Evolutionary conservation across 2,888 invertebrate genomes (phyloP).

Genomic region (Diplazon laetatorius): DNA sequence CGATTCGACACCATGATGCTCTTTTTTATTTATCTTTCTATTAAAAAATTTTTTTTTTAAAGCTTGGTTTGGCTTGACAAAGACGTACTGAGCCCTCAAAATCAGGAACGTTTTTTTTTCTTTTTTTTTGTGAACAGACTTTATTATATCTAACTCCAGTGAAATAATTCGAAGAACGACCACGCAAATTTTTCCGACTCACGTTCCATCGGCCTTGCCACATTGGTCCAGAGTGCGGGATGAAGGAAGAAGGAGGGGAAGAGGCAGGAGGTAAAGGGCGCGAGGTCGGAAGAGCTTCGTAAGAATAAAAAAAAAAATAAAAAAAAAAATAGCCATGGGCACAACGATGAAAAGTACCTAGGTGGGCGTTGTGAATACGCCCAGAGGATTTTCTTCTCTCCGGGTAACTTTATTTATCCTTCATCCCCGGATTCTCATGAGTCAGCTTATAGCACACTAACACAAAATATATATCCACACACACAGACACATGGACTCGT

Average conservation of each 20-base stretch:
- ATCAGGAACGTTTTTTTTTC: too few relatives aligned
- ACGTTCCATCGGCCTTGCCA: slow-evolving; percentile 1
- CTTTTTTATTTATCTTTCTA: too few relatives aligned
- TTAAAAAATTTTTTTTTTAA: too few relatives aligned
- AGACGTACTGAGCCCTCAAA: too few relatives aligned
- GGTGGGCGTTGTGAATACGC: slow-evolving; percentile 47
- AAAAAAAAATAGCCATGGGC: too few relatives aligned
- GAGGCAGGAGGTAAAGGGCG: too few relatives aligned
- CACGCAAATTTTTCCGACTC: slow-evolving; percentile 30
- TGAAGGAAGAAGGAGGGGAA: slow-evolving; percentile 1
- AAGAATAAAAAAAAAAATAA: too few relatives aligned
- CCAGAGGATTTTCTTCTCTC: slow-evolving; percentile 28
- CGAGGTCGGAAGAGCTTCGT: too few relatives aligned
- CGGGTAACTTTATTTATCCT: slow-evolving; percentile 38
- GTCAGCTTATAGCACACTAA: slow-evolving; percentile 47
- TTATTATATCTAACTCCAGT: too few relatives aligned
- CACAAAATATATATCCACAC: not conserved
- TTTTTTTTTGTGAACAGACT: too few relatives aligned
- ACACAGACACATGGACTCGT: not conserved
- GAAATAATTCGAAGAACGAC: slow-evolving; percentile 31
- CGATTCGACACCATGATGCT: too few relatives aligned
- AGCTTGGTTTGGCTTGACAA: too few relatives aligned
- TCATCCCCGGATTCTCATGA: slow-evolving; percentile 56
- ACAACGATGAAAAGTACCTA: not conserved
- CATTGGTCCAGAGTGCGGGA: not conserved